Conservation (phyloP, 2,113 vertebrate genomes). For the Hemichromis elongatus region DNA sequence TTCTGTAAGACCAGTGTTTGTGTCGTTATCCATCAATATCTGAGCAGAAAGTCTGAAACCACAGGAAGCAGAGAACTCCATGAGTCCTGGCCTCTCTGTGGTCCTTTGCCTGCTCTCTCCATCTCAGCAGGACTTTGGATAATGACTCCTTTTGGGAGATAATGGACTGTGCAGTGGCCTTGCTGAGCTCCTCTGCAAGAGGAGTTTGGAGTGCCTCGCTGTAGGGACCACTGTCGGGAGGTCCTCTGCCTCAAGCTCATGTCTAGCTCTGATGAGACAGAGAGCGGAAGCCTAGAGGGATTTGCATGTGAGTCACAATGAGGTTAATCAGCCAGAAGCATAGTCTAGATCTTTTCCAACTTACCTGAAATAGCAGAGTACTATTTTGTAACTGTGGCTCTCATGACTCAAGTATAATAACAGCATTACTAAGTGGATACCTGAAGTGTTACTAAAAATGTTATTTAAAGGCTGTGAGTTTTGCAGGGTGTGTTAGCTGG, state of each 20-base stretch:
- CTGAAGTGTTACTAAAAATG: not conserved
- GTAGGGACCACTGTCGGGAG: not conserved
- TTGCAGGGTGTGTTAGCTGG: not conserved
- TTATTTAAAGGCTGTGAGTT: not conserved
- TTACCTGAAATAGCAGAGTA: not conserved
- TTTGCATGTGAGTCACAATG: not conserved
- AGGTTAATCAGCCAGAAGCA: not conserved
- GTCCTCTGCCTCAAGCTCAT: not conserved
- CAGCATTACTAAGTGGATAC: not conserved
- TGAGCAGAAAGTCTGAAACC: not conserved
- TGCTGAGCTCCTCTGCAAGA: not conserved
- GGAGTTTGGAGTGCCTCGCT: not conserved
- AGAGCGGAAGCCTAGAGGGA: not conserved
- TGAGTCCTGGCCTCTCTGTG: not conserved
- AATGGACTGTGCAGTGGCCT: constrained; percentile 11
- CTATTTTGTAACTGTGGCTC: not conserved
- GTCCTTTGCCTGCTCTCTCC: not conserved
- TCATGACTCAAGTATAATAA: not conserved
- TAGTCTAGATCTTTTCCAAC: not conserved
- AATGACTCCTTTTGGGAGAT: constrained; percentile 51
- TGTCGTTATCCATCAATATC: not conserved
- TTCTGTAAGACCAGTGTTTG: not conserved
- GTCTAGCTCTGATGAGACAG: not conserved
- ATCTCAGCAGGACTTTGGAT: constrained; percentile 22
- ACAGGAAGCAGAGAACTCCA: not conserved